Base-by-base conservation (phyloP, 1,140 invertebrate species). In the Bombus ignitus region DNA sequence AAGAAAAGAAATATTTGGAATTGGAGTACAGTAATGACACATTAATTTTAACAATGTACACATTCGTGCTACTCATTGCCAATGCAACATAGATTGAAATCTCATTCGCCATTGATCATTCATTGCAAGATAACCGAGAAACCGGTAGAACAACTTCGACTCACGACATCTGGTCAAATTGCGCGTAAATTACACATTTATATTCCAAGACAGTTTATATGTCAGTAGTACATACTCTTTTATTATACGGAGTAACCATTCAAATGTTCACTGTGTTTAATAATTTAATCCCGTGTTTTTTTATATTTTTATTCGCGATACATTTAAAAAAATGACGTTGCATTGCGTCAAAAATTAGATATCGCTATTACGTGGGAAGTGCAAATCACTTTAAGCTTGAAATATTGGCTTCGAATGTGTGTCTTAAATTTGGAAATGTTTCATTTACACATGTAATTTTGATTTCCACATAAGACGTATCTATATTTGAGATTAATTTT, bases 121-220 rank as follows among this genome's bases (percentile, higher is more conserved):
- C 32, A 66, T 28, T 73, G n/a, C 5, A 28, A 73, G 79, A n/a
- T 35, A 65, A 22, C 4, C n/a, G 9, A 1, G 13, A 75, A 83
- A 66, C 57, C 39, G 22, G 71, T 75, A 65, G 5, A 18, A 10
- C 57, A 65, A 68, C 57, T 76, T 76, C 28, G 59, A 65, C 25
- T 25, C 18, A 62, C 72, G 81, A 66, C 32, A 44, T 66, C 57
- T 66, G 32, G 32, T 28, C 44, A 68, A 72, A 68, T 83, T 83
- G 39, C 18, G 15, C 18, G 53, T 37, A 53, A 75, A 76, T 65
- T 42, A 10, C 18, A 18, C 15, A 15, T 68, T 66, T 74, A 73
- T 65, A 32, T 66, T n/a, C 0, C 13, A 25, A 74, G 32, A 35
- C 22, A 4, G 9, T 65, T 47, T 42, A n/a, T 57, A 42, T 42